A percentile compares a stretch with the other conserved stretches of the same genome.
These are phyloP conservation scores for Leptopilina myrica DNA, from an alignment of 2,888 invertebrate genomes.

Conservation along the genomic window DNA sequence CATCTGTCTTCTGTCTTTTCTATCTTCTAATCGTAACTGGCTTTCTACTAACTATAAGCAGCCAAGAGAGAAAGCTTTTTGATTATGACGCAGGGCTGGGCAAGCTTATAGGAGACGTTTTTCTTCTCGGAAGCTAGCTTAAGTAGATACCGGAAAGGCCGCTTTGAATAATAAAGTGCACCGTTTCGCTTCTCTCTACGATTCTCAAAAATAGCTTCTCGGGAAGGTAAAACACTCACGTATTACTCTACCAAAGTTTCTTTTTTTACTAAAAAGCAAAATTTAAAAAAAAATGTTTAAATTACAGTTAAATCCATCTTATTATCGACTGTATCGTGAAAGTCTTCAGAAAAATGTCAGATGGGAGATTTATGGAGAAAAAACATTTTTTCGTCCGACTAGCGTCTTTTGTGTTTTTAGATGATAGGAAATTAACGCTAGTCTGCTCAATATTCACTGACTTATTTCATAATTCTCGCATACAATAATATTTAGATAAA, in stretches of 20 bases:
- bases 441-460: neutral
- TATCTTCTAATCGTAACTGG: slow-evolving; percentile 54
- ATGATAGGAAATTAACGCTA: too few species aligned
- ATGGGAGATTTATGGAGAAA: neutral
- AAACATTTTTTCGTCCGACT: too few species aligned
- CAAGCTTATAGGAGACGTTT: slow-evolving; percentile 65
- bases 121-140: slow-evolving; percentile 45
- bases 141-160: slow-evolving; percentile 35
- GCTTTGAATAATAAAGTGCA: slow-evolving; percentile 25
- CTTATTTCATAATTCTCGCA: neutral
- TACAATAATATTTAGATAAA: too few species aligned
- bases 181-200: neutral
- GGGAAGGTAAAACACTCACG: neutral
- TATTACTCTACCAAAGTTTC: slow-evolving; percentile 9
- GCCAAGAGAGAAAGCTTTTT: slow-evolving; percentile 54
- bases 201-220: slow-evolving; percentile 11
- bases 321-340: slow-evolving; percentile 15
- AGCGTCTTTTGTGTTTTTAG: too few species aligned
- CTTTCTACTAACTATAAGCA: slow-evolving; percentile 67
- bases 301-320: neutral
- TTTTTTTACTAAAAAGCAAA: neutral
- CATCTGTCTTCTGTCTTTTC: slow-evolving; percentile 18
- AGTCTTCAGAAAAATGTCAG: slow-evolving; percentile 8
- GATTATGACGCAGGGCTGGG: slow-evolving; percentile 69
- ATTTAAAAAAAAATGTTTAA: neutral